These are phyloP conservation scores for Scophthalmus maximus DNA, from an alignment of 2,113 vertebrate species.

Conservation along the genomic window DNA sequence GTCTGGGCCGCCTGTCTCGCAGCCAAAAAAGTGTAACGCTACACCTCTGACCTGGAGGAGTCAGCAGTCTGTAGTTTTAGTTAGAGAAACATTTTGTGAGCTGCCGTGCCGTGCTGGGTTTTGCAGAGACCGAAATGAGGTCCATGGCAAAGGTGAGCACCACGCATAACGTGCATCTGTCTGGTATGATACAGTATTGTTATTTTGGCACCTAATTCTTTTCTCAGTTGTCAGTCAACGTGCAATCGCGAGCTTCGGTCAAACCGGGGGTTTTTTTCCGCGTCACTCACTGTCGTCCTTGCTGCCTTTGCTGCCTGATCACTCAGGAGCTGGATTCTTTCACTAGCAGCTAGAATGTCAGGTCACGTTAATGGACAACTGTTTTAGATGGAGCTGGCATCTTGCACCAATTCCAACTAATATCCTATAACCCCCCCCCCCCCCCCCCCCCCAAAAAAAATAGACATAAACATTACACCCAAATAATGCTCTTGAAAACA, in stretches of 20 bases:
- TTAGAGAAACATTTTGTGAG: slow-evolving; percentile 58
- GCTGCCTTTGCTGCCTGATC: not conserved
- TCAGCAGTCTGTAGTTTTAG: slow-evolving; percentile 70
- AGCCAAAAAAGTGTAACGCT: slow-evolving; percentile 67
- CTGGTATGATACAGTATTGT: not conserved
- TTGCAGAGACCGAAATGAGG: slow-evolving; percentile 35
- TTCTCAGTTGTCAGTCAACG: not conserved
- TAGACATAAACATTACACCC: not conserved
- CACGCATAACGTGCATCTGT: not conserved
- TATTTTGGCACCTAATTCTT: not conserved
- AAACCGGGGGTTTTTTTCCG: not conserved
- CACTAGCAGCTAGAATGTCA: not conserved
- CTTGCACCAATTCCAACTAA: not conserved
- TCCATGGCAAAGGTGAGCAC: slow-evolving; percentile 26
- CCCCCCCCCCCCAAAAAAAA: no score
- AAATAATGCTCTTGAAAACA: no score
- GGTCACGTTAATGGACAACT: not conserved
- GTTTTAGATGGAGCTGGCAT: not conserved
- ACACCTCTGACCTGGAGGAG: slow-evolving; percentile 69
- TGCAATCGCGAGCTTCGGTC: no score
- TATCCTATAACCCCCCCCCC: not conserved
- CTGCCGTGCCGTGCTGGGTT: slow-evolving; percentile 54
- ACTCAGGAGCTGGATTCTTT: not conserved
- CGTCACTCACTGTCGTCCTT: not conserved
- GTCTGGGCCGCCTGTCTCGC: slow-evolving; percentile 60